Evolutionary conservation across 1,140 invertebrate genomes (phyloP).

Genomic region (Physella acuta): DNA sequence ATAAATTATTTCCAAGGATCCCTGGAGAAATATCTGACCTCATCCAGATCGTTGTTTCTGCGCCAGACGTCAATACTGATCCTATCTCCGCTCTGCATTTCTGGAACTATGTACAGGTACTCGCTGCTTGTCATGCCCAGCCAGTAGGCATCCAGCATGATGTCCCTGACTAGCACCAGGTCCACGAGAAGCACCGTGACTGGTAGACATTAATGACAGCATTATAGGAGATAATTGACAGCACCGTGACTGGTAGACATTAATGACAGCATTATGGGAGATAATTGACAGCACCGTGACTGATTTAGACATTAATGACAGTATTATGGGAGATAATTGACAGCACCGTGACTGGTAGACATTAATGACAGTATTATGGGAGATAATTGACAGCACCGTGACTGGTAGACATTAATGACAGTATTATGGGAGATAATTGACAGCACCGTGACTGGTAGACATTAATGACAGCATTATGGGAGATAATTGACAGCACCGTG

Average conservation of each 20-base stretch:
- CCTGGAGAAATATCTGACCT: neutral
- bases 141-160: neutral
- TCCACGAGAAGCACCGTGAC: conserved; percentile 13
- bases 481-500: no score
- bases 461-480: no score
- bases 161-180: neutral
- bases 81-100: neutral
- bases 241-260: no score
- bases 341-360: neutral
- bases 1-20: neutral
- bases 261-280: neutral
- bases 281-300: neutral
- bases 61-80: conserved; percentile 21
- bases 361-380: neutral
- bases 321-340: neutral
- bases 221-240: neutral
- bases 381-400: neutral
- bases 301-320: neutral
- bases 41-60: neutral
- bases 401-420: no score
- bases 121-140: conserved; percentile 11
- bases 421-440: no score
- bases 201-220: neutral
- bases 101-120: conserved; percentile 18
- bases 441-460: no score